phyloP scores from a whole-genome alignment of 1,140 invertebrate species.

The Acromyrmex heyeri region DNA sequence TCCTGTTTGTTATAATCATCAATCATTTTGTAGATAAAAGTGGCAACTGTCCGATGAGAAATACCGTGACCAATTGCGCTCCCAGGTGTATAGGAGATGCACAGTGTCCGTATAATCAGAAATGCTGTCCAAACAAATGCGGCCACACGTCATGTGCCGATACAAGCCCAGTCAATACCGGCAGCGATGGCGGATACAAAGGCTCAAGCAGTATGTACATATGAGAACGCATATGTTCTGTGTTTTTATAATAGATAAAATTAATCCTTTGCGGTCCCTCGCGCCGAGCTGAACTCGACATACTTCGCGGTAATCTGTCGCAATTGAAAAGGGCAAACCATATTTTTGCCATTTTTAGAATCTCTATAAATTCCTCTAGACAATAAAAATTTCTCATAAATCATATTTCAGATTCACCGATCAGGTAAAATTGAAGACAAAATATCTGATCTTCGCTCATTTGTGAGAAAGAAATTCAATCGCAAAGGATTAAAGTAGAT shows the following conservation, averaged over 20 bases:
- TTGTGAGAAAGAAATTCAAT: background rate
- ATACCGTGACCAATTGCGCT: slow-evolving; percentile 89
- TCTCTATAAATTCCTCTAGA: background rate
- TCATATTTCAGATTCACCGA: background rate
- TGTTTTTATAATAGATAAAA: background rate
- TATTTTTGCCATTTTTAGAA: background rate
- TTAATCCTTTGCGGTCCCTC: background rate
- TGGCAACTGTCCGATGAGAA: slow-evolving; percentile 88
- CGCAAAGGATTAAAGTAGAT: background rate
- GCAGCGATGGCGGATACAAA: slow-evolving; percentile 79
- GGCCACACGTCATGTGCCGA: slow-evolving; percentile 89
- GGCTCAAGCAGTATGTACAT: slow-evolving; percentile 71
- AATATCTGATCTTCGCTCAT: background rate
- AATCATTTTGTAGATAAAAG: slow-evolving; percentile 70
- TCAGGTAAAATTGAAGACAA: background rate
- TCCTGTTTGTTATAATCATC: background rate
- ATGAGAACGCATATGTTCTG: slow-evolving; percentile 45
- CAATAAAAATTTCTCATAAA: background rate
- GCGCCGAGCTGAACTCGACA: background rate
- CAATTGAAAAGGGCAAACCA: background rate
- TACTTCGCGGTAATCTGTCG: background rate
- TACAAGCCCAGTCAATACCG: slow-evolving; percentile 84
- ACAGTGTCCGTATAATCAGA: slow-evolving; percentile 88
- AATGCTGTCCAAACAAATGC: slow-evolving; percentile 91
- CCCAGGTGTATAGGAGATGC: slow-evolving; percentile 90